Base-by-base conservation (phyloP, 1,140 invertebrate species). In the Anastrepha obliqua region DNA sequence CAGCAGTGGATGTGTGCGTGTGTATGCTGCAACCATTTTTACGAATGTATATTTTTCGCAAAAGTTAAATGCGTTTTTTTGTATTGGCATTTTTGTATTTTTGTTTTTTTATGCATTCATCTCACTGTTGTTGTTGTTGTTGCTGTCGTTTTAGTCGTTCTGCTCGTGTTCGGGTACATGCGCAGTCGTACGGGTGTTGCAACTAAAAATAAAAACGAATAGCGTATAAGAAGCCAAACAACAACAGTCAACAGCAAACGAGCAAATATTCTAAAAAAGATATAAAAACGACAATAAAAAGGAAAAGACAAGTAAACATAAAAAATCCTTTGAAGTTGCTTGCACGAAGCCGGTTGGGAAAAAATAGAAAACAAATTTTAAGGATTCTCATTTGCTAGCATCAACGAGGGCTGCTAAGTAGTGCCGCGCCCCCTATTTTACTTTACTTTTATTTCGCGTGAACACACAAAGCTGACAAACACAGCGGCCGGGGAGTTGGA, bases 301-400 rank as follows among this genome's bases (percentile, higher is more conserved):
- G 86, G 67, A 92, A 91, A 92, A 92, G 91, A 91, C 15, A 90
- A 92, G 91, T 91, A 92, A 92, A 89, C 89, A 90, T 89, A 58
- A 85, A 81, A 81, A 81, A 55, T 55, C 7, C 74, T 81, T 81
- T 81, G 74, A 81, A 81, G 51, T 58, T 13, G 39, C n/a, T 13
- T 2, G 11, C 44, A 17, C 42, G 74, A 58, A 55, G 39, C 44
- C 3, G 0, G 58, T 0, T 6, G 70, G 15, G 51, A 87, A 87
- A 87, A 87, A 87, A 58, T 60, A 60, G 70, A 87, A 81, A 87
- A 74, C 55, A 29, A 74, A 87, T 64, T 87, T 64, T 59, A 87
- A 87, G 70, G 55, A 44, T 81, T 87, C 87, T 81, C 87, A 87
- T 87, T 87, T 87, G 87, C 55, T 51, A 67, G 39, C 70, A 55